These are phyloP conservation scores for Laticauda laticaudata DNA, from an alignment of 2,113 vertebrate species.

Conservation along the genomic window DNA sequence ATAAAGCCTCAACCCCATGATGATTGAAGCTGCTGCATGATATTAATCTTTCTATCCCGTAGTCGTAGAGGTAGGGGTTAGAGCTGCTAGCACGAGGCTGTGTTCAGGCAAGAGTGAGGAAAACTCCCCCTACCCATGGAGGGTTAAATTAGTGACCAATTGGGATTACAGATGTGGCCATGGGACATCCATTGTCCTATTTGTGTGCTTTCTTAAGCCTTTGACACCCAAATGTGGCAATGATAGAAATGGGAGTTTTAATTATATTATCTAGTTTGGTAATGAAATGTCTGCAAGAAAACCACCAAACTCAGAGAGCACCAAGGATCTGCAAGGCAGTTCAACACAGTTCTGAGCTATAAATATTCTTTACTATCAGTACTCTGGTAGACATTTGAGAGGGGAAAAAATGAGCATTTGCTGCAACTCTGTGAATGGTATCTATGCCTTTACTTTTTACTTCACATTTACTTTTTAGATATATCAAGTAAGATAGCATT, in stretches of 20 bases:
- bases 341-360: background rate
- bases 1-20: too few species aligned
- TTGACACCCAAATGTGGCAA: background rate
- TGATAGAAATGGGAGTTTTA: background rate
- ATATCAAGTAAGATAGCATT: background rate
- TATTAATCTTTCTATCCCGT: too few species aligned
- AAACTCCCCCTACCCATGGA: too few species aligned
- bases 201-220: background rate
- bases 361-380: background rate
- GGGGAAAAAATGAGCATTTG: background rate
- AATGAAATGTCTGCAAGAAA: background rate
- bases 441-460: background rate
- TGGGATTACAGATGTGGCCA: too few species aligned
- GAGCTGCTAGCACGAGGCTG: too few species aligned
- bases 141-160: too few species aligned
- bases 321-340: background rate
- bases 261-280: background rate
- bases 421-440: conserved; percentile 22
- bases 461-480: background rate
- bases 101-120: too few species aligned
- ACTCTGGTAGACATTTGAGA: background rate
- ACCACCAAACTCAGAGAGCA: background rate
- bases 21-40: too few species aligned
- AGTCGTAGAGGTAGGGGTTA: too few species aligned
- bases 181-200: background rate